Evolutionary conservation across 2,113 vertebrate species (phyloP).

Genomic region (Myiozetetes cayanensis): DNA sequence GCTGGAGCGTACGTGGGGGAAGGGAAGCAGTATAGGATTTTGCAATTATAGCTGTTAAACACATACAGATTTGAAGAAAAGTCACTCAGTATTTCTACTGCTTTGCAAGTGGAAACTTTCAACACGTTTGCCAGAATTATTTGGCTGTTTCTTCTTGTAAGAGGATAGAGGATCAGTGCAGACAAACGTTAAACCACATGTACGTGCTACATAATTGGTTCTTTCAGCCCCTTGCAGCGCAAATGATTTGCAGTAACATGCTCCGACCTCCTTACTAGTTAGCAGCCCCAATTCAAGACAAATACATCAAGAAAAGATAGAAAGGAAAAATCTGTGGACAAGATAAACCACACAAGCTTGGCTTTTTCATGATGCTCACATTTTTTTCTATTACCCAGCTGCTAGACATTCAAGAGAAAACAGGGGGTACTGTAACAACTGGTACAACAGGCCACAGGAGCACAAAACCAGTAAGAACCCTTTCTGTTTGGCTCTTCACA

Average conservation of each 20-base stretch:
- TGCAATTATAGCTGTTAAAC: not conserved
- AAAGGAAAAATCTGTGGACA: constrained; percentile 43
- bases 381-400: constrained; percentile 49
- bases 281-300: constrained; percentile 12
- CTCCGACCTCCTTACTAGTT: constrained; percentile 19
- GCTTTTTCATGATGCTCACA: constrained; percentile 11
- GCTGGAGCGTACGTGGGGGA: not conserved
- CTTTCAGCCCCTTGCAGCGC: not conserved
- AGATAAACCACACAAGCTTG: constrained; percentile 30
- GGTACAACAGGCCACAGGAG: constrained; percentile 38
- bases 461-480: constrained; percentile 66
- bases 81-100: not conserved
- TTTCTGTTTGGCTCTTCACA: constrained; percentile 68
- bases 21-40: not conserved
- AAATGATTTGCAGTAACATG: constrained; percentile 2
- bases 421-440: constrained; percentile 49
- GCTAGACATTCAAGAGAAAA: constrained; percentile 64
- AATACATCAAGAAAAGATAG: not conserved
- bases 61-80: not conserved
- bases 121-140: not conserved
- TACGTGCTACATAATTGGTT: constrained; percentile 14
- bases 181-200: constrained; percentile 12
- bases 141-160: not conserved
- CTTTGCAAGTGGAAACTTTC: constrained; percentile 23
- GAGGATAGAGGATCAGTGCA: not conserved